These are phyloP conservation scores for Polypterus senegalus DNA, from an alignment of 2,113 vertebrate species.

Conservation along the genomic window DNA sequence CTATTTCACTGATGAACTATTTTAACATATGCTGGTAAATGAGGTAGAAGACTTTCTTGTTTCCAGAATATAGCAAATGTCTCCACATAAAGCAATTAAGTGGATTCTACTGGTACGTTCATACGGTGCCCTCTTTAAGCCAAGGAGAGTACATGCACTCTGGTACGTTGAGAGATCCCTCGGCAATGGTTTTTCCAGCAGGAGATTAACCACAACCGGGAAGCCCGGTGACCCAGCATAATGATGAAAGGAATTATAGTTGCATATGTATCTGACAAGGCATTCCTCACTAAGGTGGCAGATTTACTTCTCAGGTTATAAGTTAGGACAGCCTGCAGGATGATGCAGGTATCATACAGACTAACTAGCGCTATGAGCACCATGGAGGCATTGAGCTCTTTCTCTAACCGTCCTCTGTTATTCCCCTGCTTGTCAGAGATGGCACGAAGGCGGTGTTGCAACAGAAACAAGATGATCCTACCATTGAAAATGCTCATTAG, in stretches of 20 bases:
- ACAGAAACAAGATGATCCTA: neutral
- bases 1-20: too few relatives aligned
- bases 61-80: too few relatives aligned
- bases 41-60: too few relatives aligned
- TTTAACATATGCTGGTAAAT: too few relatives aligned
- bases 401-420: too few relatives aligned
- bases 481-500: neutral
- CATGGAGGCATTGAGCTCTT: neutral
- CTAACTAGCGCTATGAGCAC: neutral
- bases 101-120: too few relatives aligned
- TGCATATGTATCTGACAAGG: neutral
- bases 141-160: neutral
- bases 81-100: too few relatives aligned
- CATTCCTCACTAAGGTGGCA: neutral
- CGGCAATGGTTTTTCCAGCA: neutral
- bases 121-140: neutral
- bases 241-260: neutral
- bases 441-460: neutral
- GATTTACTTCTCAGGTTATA: neutral
- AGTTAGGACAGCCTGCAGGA: neutral
- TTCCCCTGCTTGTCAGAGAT: neutral
- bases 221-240: neutral
- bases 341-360: neutral
- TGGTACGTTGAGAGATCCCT: neutral
- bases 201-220: neutral